Conservation (phyloP, 2,797 vertebrate genomes). For the Acrocephalus scirpaceus region DNA sequence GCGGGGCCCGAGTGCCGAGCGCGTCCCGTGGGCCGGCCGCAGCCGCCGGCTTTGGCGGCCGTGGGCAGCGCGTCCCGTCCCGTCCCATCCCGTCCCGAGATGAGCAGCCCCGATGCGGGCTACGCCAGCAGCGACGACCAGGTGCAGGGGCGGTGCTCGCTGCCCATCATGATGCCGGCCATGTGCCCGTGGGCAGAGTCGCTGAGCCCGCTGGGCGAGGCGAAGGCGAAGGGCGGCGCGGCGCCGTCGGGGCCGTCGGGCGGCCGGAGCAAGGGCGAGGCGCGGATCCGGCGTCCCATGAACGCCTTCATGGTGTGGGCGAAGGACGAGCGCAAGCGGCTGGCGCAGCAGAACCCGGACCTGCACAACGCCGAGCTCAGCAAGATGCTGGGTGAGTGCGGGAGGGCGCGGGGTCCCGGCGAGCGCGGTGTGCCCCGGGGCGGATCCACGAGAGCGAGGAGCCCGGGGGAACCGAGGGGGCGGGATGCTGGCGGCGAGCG, state of each 20-base stretch:
- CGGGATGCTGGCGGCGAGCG: too few relatives aligned
- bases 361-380: constrained; percentile 96
- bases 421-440: not conserved
- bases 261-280: constrained; percentile 84
- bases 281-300: constrained; percentile 94
- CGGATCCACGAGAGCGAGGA: not conserved
- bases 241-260: not conserved
- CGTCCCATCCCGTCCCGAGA: constrained; percentile 66
- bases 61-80: not conserved
- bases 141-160: constrained; percentile 88
- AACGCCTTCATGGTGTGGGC: constrained; percentile 99
- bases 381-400: constrained; percentile 94
- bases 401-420: not conserved
- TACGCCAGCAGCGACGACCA: constrained; percentile 99
- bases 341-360: constrained; percentile 96
- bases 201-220: constrained; percentile 83
- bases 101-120: constrained; percentile 98
- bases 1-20: accelerated
- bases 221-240: constrained; percentile 83
- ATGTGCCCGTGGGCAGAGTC: constrained; percentile 91
- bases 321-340: constrained; percentile 95
- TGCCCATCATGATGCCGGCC: constrained; percentile 81
- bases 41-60: not conserved
- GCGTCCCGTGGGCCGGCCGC: accelerated
- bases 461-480: accelerated